A percentile compares a stretch with the other conserved stretches of the same genome.
Conservation (phyloP, 2,797 vertebrate species). For the Parauchenoglanis punctatus region DNA sequence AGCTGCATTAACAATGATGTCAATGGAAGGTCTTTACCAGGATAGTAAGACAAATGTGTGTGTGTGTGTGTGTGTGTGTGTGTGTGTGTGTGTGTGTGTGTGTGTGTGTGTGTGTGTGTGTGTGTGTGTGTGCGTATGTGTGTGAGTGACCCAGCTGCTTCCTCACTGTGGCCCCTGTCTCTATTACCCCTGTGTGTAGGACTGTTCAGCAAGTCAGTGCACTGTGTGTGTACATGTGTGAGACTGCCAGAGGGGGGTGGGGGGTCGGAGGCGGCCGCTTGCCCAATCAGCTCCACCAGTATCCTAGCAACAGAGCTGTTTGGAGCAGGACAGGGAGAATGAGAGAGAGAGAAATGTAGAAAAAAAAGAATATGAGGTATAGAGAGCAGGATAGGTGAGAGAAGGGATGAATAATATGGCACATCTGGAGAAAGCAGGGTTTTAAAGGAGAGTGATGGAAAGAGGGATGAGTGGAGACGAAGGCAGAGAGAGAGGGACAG, state of each 20-base stretch:
- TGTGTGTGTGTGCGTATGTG: neutral
- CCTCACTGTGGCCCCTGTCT: constrained; percentile 61
- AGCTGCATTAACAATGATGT: too few species aligned
- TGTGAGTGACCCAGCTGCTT: constrained; percentile 73
- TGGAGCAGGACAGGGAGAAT: constrained; percentile 78
- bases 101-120: neutral
- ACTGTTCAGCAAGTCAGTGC: constrained; percentile 60
- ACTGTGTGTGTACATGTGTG: constrained; percentile 56
- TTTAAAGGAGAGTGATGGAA: constrained; percentile 57
- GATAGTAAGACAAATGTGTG: too few species aligned
- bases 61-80: too few species aligned
- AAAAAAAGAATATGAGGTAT: constrained; percentile 60
- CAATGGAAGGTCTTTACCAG: too few species aligned
- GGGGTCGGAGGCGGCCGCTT: constrained; percentile 67
- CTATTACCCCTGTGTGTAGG: constrained; percentile 50
- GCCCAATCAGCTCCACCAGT: constrained; percentile 81
- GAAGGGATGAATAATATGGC: constrained; percentile 64
- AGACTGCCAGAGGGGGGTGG: constrained; percentile 74
- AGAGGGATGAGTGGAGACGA: constrained; percentile 14
- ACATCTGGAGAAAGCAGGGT: constrained; percentile 74
- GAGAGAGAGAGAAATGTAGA: constrained; percentile 49
- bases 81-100: neutral
- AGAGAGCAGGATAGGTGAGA: constrained; percentile 71
- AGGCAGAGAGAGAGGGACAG: constrained; percentile 46
- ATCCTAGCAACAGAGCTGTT: constrained; percentile 87